Conservation (phyloP, 1,140 invertebrate genomes). For the Ylistrum balloti region DNA sequence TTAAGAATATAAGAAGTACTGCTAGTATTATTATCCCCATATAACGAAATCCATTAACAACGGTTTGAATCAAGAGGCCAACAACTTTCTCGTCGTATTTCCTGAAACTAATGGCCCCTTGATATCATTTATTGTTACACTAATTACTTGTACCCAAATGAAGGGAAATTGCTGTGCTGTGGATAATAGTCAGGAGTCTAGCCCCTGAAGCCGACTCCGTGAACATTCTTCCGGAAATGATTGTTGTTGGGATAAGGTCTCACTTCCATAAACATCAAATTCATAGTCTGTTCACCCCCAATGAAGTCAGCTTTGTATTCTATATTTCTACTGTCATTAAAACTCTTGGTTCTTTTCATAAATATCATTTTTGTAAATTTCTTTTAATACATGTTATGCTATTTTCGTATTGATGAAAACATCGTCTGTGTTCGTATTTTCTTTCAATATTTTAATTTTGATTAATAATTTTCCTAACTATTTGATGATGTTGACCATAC, state of each 20-base stretch:
- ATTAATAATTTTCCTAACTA: not conserved
- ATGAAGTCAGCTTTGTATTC: not conserved
- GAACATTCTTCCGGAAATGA: constrained; percentile 44
- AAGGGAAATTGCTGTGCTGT: constrained; percentile 40
- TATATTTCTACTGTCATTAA: too few species aligned
- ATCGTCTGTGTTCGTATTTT: too few species aligned
- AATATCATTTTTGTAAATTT: too few species aligned
- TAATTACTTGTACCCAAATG: constrained; percentile 39
- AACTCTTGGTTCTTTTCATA: too few species aligned
- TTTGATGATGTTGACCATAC: not conserved
- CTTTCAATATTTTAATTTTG: too few species aligned
- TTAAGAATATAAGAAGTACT: constrained; percentile 13
- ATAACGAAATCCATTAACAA: constrained; percentile 41
- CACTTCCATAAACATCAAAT: not conserved
- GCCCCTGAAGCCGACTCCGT: not conserved
- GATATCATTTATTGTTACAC: constrained; percentile 39
- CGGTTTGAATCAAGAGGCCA: constrained; percentile 40
- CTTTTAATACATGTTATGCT: too few species aligned
- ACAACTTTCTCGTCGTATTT: constrained; percentile 41
- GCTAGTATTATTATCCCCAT: not conserved
- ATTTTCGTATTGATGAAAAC: too few species aligned
- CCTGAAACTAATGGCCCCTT: constrained; percentile 45
- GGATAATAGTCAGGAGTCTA: constrained; percentile 14
- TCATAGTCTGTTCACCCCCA: not conserved
- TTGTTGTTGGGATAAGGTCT: constrained; percentile 32